Percentiles rank a stretch among this genome's conserved stretches.
Conservation (phyloP, 2,888 invertebrate genomes). For the Glyphotaelius pellucidus region DNA sequence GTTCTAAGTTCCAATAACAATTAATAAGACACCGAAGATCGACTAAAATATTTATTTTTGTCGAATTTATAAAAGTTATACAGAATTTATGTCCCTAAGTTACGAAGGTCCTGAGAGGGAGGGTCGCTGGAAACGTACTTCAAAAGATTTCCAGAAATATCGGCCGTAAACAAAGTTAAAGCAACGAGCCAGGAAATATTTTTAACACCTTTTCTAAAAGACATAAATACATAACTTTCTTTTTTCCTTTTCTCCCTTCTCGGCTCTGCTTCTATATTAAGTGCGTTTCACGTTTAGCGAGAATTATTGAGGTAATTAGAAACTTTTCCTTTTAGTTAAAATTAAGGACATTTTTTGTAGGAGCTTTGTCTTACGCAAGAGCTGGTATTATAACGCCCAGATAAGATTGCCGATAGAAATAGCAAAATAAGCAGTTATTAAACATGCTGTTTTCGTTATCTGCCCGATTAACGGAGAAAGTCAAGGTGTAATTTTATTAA, state of each 20-base stretch:
- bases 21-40: neutral
- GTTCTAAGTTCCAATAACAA: neutral
- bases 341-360: slow-evolving; percentile 29
- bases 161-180: neutral
- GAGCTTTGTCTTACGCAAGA: neutral
- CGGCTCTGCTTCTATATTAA: neutral
- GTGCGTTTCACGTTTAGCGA: slow-evolving; percentile 15
- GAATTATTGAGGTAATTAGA: slow-evolving; percentile 33
- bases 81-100: neutral
- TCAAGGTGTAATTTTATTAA: neutral
- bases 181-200: neutral
- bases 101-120: neutral
- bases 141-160: slow-evolving; percentile 15
- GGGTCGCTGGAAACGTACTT: neutral
- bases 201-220: slow-evolving; percentile 11
- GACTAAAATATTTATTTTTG: neutral
- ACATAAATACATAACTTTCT: slow-evolving; percentile 36
- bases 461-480: neutral
- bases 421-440: neutral
- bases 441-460: neutral
- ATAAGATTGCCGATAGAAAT: neutral
- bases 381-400: neutral
- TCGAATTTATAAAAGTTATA: neutral
- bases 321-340: slow-evolving; percentile 44
- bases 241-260: neutral